Percentiles rank a stretch among this genome's conserved stretches.
Conservation (phyloP, 2,888 invertebrate species). For the Halocaridina rubra region DNA sequence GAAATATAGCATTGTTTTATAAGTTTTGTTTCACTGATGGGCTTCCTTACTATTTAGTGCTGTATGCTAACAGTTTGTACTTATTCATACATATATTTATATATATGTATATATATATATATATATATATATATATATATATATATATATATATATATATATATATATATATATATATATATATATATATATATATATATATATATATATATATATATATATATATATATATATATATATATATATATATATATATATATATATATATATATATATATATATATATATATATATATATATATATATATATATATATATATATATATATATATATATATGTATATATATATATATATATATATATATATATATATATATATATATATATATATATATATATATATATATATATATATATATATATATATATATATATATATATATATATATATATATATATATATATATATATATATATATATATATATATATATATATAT, state of each 20-base stretch:
- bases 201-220: neutral
- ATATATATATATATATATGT: neutral
- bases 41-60: too few species aligned
- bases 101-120: neutral
- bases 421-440: slow-evolving; percentile 19
- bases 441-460: slow-evolving; percentile 31
- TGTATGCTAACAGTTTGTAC: neutral
- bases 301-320: slow-evolving; percentile 2
- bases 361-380: neutral
- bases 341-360: neutral
- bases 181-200: slow-evolving; percentile 17
- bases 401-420: slow-evolving; percentile 21
- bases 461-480: slow-evolving; percentile 20
- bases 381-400: neutral
- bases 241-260: neutral
- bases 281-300: slow-evolving; percentile 4
- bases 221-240: neutral
- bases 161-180: slow-evolving; percentile 30
- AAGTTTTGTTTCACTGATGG: too few species aligned
- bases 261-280: neutral
- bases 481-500: neutral
- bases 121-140: neutral
- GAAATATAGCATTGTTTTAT: too few species aligned
- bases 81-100: neutral
- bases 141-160: slow-evolving; percentile 1